These are phyloP conservation scores for Perdita meconis DNA, from an alignment of 2,888 invertebrate species.

Conservation along the genomic window DNA sequence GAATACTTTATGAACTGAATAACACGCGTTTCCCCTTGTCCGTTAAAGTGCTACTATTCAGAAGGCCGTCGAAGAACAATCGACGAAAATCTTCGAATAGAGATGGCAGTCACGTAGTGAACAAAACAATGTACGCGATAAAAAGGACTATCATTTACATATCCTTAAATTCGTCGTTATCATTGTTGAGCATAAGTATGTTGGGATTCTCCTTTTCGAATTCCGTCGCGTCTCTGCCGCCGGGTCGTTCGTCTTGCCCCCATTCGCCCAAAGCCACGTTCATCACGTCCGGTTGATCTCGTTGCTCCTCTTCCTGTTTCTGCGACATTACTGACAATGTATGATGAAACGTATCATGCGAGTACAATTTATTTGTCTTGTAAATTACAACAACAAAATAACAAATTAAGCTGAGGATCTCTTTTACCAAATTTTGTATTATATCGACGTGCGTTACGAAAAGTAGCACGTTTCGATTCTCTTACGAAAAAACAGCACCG, in stretches of 20 bases:
- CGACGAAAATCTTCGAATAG: constrained; percentile 9
- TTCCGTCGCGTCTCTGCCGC: constrained; percentile 89
- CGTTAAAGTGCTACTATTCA: constrained; percentile 13
- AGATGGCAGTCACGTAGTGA: constrained; percentile 32
- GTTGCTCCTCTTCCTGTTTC: constrained; percentile 90
- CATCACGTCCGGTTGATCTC: constrained; percentile 89
- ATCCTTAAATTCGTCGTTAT: constrained; percentile 90
- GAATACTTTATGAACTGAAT: constrained; percentile 12
- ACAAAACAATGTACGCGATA: constrained; percentile 31
- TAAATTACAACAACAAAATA: too few species aligned
- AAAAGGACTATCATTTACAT: constrained; percentile 85
- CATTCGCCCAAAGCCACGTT: constrained; percentile 90
- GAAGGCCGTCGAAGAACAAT: constrained; percentile 21
- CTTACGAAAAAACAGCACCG: too few species aligned
- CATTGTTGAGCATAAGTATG: constrained; percentile 89
- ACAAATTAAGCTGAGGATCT: constrained; percentile 25
- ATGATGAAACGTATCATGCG: constrained; percentile 63
- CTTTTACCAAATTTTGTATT: too few species aligned
- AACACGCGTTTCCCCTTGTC: neutral
- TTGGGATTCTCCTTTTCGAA: constrained; percentile 93
- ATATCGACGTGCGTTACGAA: too few species aligned
- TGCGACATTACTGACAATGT: constrained; percentile 84
- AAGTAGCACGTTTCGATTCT: too few species aligned
- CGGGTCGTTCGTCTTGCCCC: constrained; percentile 89
- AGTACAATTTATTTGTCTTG: constrained; percentile 27